Conservation (phyloP, 2,797 vertebrate genomes). For the Nothura maculosa region DNA sequence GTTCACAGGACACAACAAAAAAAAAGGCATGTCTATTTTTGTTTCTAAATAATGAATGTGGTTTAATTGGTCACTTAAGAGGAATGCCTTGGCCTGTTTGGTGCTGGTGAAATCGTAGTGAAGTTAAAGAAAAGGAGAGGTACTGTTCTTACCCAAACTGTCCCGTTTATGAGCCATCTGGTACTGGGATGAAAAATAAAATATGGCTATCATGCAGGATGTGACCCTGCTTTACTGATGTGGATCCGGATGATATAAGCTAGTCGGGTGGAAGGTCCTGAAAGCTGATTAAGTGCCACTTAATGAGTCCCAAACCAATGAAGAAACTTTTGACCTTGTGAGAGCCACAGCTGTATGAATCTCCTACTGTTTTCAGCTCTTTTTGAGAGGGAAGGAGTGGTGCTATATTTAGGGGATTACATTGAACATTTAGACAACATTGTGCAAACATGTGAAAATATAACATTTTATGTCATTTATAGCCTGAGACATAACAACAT, state of each 20-base stretch:
- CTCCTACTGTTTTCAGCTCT: neutral
- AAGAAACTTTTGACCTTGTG: neutral
- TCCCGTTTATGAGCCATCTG: slow-evolving; percentile 63
- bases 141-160: slow-evolving; percentile 25
- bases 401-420: neutral
- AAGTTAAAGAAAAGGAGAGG: slow-evolving; percentile 55
- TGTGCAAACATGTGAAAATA: neutral
- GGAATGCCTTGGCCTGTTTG: slow-evolving; percentile 31
- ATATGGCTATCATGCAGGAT: slow-evolving; percentile 24
- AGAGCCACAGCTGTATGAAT: slow-evolving; percentile 1
- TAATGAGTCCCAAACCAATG: slow-evolving; percentile 30
- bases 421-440: neutral
- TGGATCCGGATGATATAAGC: slow-evolving; percentile 61
- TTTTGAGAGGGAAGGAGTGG: neutral
- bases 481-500: neutral
- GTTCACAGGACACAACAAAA: slow-evolving; percentile 7
- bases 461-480: neutral
- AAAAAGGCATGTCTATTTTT: slow-evolving; percentile 43
- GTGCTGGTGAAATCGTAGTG: slow-evolving; percentile 58
- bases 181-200: slow-evolving; percentile 38
- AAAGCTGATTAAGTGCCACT: slow-evolving; percentile 54
- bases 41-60: slow-evolving; percentile 60
- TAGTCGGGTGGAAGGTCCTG: slow-evolving; percentile 32
- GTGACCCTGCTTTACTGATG: slow-evolving; percentile 25
- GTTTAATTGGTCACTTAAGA: slow-evolving; percentile 67